Base-by-base conservation (phyloP, 2,113 vertebrate species). In the Malurus cyaneus region DNA sequence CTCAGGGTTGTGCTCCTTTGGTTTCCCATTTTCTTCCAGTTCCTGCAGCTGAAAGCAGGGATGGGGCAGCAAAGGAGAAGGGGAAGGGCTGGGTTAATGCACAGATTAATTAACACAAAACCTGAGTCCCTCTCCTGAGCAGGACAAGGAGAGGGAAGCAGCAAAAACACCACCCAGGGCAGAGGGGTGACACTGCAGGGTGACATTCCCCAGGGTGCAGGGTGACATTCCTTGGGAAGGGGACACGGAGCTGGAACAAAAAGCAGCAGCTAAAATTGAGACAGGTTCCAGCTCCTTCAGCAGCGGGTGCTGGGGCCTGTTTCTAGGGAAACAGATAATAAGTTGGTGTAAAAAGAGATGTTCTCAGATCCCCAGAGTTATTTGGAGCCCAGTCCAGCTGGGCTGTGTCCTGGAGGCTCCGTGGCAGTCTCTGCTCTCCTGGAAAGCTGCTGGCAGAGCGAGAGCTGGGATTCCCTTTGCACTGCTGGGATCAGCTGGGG, bases 251-350 rank as follows among this genome's bases (percentile, higher is more conserved):
- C 16, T 53, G 70, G 69, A 95, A 69, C 78, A 44, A 79, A 56
- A 80, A 86, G 46, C 74, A n/a, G 82, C 24, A 52, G 83, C 73
- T 79, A 53, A 71, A 85, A 88, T 80, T 42, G 62, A 73, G 50
- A 20, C 32, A 3, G 41, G 50, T 39, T 29, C 47, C n/a, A 59
- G 3, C 52, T 77, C 59, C 44, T 47, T 57, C 2, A 1, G 29
- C 26, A 3, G 49, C 34, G 60, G 81, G 61, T 71, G 80, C 52
- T 1, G 4, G 24, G 44, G 67, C 11, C 59, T 11, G 56, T 97
- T 97, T 65, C 96, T 84, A 96, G 81, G 92, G 96, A 36, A 95
- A 96, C 88, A 4, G 28, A 79, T 34, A 47, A 54, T 62, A 57
- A 46, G n/a, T 12, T 76, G 61, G 53, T 69, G 76, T 41, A 9